Evolutionary conservation across 2,113 vertebrate genomes (phyloP), one percentile per base, ranked within the genome.

Genomic region (Lophura nycthemera): DNA sequence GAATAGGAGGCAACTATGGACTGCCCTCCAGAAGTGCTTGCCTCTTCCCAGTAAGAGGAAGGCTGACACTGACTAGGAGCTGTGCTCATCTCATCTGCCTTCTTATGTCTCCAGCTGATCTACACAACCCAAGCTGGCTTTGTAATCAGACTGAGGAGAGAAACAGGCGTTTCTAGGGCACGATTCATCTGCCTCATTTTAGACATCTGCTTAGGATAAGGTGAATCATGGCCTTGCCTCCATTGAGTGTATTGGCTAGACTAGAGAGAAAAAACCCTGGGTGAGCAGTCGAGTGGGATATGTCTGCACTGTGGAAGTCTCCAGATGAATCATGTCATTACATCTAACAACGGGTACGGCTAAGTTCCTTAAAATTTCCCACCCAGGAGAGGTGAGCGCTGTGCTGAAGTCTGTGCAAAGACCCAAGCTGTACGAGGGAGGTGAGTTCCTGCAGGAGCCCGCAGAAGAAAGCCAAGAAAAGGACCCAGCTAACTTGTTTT

Each of bases 171-270:
- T 40, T 85, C 22, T 48, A 48, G 3, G 14, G 59, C 47, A n/a
- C 4, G 1, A 5, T 21, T 89, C 48, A 56, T 71, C 72, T 74
- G 60, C 60, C 69, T 12, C 36, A 0, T 50, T 7, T 32, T 1
- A 64, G 95, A 30, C 1, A 25, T 86, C 65, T 83, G 92, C 52
- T 80, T 64, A 88, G 42, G 77, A 50, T 64, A 61, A 30, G 64
- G 14, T 95, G 95, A 96, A 74, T 94, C 95, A 94, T 3, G 60
- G 47, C 50, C 29, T 88, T 77, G 50, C 69, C 83, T 80, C 67
- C 67, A 30, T 5, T 4, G 67, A 66, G 67, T 32, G 30, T 15
- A 45, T 81, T 80, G 88, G 76, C 54, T 25, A 88, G 83, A 73
- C 88, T 66, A 29, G 19, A 59, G 56, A 32, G 56, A 63, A 24